phyloP scores from a whole-genome alignment of 2,888 invertebrate species.

The Muscina levida region DNA sequence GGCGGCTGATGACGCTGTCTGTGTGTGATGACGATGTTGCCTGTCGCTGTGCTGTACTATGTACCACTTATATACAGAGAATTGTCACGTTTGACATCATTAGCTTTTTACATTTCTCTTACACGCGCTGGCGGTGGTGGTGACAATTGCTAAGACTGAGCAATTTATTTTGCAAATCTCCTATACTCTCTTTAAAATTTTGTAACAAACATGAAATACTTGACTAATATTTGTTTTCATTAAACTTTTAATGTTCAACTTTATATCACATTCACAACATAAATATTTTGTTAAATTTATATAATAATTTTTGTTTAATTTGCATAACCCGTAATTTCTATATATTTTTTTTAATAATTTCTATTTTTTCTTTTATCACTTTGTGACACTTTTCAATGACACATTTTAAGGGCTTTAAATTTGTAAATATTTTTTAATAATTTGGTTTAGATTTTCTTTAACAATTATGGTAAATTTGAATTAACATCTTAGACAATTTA shows the following conservation, averaged over 20 bases:
- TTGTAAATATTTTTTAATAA: too few relatives aligned
- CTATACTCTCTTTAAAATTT: conserved; percentile 4
- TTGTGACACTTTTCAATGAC: background rate
- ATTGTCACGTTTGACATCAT: too few relatives aligned
- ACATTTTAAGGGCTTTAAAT: too few relatives aligned
- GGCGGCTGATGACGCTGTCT: conserved; percentile 11
- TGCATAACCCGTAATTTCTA: conserved; percentile 51
- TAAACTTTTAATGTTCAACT: conserved; percentile 15
- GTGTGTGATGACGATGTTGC: background rate
- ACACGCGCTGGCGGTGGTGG: too few relatives aligned
- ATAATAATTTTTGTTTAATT: conserved; percentile 18
- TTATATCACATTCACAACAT: too few relatives aligned
- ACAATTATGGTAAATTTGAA: background rate
- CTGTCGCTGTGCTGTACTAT: too few relatives aligned
- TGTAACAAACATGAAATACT: background rate
- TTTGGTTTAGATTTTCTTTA: too few relatives aligned
- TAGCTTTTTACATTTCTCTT: too few relatives aligned
- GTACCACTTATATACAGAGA: too few relatives aligned
- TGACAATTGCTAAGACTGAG: too few relatives aligned
- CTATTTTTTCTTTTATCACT: conserved; percentile 1
- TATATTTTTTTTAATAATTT: conserved; percentile 3
- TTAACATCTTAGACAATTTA: background rate
- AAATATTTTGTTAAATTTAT: background rate
- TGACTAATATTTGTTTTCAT: conserved; percentile 8
- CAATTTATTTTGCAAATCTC: background rate